Evolutionary conservation across 92 coral and sea anemone species (phyloP), one percentile per base, ranked within the genome.

Genomic region (Blastomussa wellsi): DNA sequence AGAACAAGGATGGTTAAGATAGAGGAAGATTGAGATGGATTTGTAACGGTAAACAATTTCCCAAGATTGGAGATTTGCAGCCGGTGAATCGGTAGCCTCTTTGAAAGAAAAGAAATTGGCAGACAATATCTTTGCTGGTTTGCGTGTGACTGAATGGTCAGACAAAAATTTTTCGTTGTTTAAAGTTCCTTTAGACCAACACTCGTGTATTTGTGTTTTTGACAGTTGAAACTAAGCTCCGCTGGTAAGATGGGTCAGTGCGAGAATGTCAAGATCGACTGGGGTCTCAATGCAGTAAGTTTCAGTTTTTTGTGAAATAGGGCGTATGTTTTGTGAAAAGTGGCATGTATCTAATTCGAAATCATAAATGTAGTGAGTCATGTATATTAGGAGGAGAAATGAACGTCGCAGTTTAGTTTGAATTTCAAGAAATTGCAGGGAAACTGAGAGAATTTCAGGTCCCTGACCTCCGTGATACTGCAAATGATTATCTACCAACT

Each of bases 251-350:
- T 95, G 73, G 93, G 68, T 7, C 90, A 80, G 5, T 95, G 98
- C 72, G 98, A 95, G 1, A 95, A 95, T 70, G 98, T 95, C 71
- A 95, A 94, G 89, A 95, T 95, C 29, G 98, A 95, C 85, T 95
- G 98, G 98, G 98, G 98, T 5, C 82, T 95, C 44, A 93, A 91
- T 59, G 95, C 94, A 94, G 98, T 90, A 20, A 79, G 87, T 22
- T 22, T 22, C 5, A n/a, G 24, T 57, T 14, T 57, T 57, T 29
- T 4, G n/a, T 51, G 2, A 51, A 51, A 15, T 22, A 22, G 14
- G 22, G 57, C 57, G 1, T 51, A 51, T 51, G 2, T 15, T 2
- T 55, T 57, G 12, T 57, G 22, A 19, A 57, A 22, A 57, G 10
- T 57, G 65, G 1, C 60, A 57, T 57, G 7, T 55, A 5, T 57